Evolutionary conservation across 2,113 vertebrate species (phyloP), one percentile per base, ranked within the genome.

Genomic region (Fulmarus glacialis): DNA sequence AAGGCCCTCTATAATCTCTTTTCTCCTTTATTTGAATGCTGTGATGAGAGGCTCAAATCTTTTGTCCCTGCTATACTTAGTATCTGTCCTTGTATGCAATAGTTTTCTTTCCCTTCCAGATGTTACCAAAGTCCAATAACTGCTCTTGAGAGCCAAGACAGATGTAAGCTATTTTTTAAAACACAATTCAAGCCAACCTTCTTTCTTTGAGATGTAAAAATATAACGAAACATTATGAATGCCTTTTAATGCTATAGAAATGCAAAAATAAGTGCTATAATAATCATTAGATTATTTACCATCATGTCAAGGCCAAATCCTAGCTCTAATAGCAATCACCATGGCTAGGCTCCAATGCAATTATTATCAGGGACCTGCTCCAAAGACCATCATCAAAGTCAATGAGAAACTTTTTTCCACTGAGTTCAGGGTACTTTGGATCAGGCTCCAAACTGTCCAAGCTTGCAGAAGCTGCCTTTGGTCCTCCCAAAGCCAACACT

Each of bases 131-230:
- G 83, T 75, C 95, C 96, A 97, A 95, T 66, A 66, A 53, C 81
- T 95, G 66, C 36, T 92, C 90, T 87, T 52, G n/a, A 93, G 63
- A 97, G 95, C 97, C 97, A 96, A 98, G 94, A 72, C 91, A 96
- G 90, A 95, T 96, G 96, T 93, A 70, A 47, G 92, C 87, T 97
- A 94, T 93, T 97, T 97, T 97, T 97, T 92, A 91, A 93, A 92
- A 93, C 42, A 71, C 43, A 58, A 23, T 48, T 82, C 85, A 19
- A 77, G 93, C 97, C 96, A 97, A n/a, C 87, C 90, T 96, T 89
- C 52, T 89, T 92, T 87, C 89, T 97, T 89, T 95, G 91, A 82
- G 79, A 87, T 90, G 66, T 87, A 94, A 97, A 98, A 98, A 96
- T 96, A 87, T 67, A 95, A 91, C 47, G 3, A 95, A 96, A 73